Base-by-base conservation (phyloP, 2,113 vertebrate genomes). In the Mionectes macconnelli region DNA sequence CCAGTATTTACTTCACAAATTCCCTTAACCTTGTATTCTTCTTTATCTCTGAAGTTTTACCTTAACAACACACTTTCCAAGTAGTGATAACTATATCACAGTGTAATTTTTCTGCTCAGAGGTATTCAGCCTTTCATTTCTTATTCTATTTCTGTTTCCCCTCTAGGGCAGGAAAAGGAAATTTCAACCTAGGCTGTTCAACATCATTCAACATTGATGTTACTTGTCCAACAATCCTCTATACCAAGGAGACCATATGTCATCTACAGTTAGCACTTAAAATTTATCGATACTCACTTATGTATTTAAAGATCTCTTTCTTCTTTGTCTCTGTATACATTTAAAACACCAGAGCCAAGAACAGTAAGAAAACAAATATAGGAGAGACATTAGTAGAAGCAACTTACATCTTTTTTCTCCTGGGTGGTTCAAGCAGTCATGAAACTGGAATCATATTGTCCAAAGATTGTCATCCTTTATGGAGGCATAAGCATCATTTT, bases 131-230 rank as follows among this genome's bases (percentile, higher is more conserved):
- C 90, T 94, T 97, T 97, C 91, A 96, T 97, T 97, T 96, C 88
- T 96, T 94, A 91, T 93, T 96, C 81, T n/a, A 91, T 97, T 98
- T 94, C 88, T 96, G 52, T 96, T 96, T 95, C 66, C 67, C 63
- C 87, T 77, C n/a, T 93, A 95, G 89, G 80, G 72, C 60, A 81
- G 50, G 64, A 89, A 97, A 87, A 93, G 63, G 55, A 96, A 94
- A 95, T 96, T 90, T 96, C 87, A 84, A 73, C 83, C 93, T 70
- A 90, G 88, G 87, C 87, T 97, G n/a, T 83, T 96, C 76, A 89
- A 79, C 74, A 88, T 97, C 95, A 91, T 96, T 97, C 96, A 97
- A 69, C 39, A 62, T 60, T 63, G 85, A 87, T 94, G 84, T 73
- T 93, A 86, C 80, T 95, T 90, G 50, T 95, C 85, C 90, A 95